phyloP scores from a whole-genome alignment of 2,113 vertebrate genomes.

The Cygnus buccinator region DNA sequence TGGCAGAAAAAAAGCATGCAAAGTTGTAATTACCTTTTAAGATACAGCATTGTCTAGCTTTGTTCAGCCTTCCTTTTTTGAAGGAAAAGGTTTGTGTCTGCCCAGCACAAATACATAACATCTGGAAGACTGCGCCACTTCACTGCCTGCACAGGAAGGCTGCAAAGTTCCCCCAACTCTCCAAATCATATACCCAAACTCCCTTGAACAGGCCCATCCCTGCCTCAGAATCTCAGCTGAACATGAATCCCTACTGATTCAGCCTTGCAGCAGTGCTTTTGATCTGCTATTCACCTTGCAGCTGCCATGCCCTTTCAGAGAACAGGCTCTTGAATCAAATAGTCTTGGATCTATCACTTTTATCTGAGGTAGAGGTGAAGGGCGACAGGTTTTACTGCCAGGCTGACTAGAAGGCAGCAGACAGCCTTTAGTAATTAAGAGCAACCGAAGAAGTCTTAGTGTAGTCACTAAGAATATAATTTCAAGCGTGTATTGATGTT shows the following conservation, averaged over 20 bases:
- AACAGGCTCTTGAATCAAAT: not conserved
- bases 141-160: not conserved
- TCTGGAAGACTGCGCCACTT: not conserved
- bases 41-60: not conserved
- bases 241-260: not conserved
- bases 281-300: not conserved
- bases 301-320: not conserved
- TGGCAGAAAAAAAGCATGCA: not conserved
- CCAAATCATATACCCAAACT: not conserved
- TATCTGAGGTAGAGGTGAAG: not conserved
- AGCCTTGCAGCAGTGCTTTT: rapidly evolving
- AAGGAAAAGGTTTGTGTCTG: not conserved
- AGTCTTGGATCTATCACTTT: not conserved
- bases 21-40: not conserved
- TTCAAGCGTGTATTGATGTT: not conserved
- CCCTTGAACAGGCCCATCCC: not conserved
- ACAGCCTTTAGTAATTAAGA: not conserved
- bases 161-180: not conserved
- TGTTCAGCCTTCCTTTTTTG: not conserved
- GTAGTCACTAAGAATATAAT: not conserved
- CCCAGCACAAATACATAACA: not conserved
- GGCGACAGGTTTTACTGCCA: not conserved
- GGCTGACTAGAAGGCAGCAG: not conserved
- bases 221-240: not conserved
- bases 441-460: not conserved